Base-by-base conservation (phyloP, 1,140 invertebrate genomes). In the Diachasma alloeum region DNA sequence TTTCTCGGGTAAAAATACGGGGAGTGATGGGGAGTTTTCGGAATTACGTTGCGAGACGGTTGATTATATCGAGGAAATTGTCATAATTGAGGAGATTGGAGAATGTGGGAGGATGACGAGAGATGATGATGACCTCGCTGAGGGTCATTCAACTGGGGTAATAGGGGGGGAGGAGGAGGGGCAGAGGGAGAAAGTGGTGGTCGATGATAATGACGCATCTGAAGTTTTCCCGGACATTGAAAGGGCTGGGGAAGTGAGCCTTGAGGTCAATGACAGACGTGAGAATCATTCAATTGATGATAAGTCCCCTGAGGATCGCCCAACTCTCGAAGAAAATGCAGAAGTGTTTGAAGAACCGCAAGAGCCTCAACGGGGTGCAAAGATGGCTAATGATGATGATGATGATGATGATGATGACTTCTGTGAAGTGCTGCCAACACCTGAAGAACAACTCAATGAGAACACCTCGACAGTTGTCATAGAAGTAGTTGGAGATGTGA, bases 171-270 rank as follows among this genome's bases (percentile, higher is more conserved):
- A 48, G 17, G 53, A 53, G 10, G 69, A 59, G 19, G 67, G 22
- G 15, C 24, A 67, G 15, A 67, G 76, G 59, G 66, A 69, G 17
- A 76, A 72, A 71, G 71, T 76, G 24, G 76, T 68, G 19, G 46
- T 75, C 4, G 71, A 48, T 22, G 78, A 74, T 24, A 72, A 80
- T 73, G 77, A 75, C 36, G n/a, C n/a, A n/a, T n/a, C n/a, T n/a
- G n/a, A n/a, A n/a, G n/a, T n/a, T n/a, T n/a, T n/a, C n/a, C n/a
- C n/a, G n/a, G n/a, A n/a, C n/a, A n/a, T n/a, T n/a, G n/a, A n/a
- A n/a, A n/a, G n/a, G n/a, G n/a, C n/a, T 31, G 31, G 31, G 31
- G 31, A 31, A 31, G 31, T 31, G 31, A 3, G 31, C 6, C 31
- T 6, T 31, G 31, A 31, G 31, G 31, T 31, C 31, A 6, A 31